These are phyloP conservation scores for Stigmatopora argus DNA, from an alignment of 2,113 vertebrate species.

Conservation along the genomic window DNA sequence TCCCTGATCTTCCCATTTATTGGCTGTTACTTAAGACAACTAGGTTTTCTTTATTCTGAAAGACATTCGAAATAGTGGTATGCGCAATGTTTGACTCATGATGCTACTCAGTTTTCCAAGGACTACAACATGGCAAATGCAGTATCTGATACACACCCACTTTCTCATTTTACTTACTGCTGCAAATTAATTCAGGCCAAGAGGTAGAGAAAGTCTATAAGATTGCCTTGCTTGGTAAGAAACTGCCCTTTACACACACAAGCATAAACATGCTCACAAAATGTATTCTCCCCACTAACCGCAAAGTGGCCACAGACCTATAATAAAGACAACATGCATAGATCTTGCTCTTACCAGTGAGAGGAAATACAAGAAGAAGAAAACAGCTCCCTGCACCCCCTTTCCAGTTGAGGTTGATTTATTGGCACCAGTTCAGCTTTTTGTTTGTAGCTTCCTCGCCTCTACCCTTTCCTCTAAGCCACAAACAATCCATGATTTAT, in stretches of 20 bases:
- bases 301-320: constrained; percentile 43
- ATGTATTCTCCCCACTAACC: constrained; percentile 37
- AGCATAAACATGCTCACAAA: constrained; percentile 16
- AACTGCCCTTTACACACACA: constrained; percentile 1
- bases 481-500: constrained; percentile 30
- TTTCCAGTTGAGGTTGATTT: constrained; percentile 43
- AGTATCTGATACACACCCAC: constrained; percentile 54
- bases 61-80: not conserved
- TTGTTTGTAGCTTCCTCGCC: constrained; percentile 57
- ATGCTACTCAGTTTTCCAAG: constrained; percentile 14
- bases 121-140: constrained; percentile 49
- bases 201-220: constrained; percentile 18
- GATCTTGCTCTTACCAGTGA: constrained; percentile 24
- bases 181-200: constrained; percentile 54
- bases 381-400: constrained; percentile 11
- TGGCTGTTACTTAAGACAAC: not conserved
- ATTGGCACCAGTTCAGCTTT: constrained; percentile 61
- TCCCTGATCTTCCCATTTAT: not conserved
- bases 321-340: constrained; percentile 36
- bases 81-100: not conserved
- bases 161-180: constrained; percentile 67
- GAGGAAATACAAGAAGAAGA: constrained; percentile 28
- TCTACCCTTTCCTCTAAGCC: constrained; percentile 31
- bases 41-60: not conserved
- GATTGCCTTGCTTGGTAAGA: constrained; percentile 15